Evolutionary conservation across 2,113 vertebrate species (phyloP).

Genomic region (Pan troglodytes): NHGRI_mPanTro3-v2.1_pri NC_072415.2:74398001-74398500

Average conservation of each 20-base stretch:
- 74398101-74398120: neutral
- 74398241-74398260: neutral
- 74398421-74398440: neutral
- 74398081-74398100: neutral
- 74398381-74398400: neutral
- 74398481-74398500: neutral
- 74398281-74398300: neutral
- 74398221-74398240: neutral
- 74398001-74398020: neutral
- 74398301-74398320: neutral
- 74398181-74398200: neutral
- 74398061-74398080: neutral
- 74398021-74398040: neutral
- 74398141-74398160: constrained; percentile 38
- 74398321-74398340: neutral
- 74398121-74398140: neutral
- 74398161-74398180: neutral
- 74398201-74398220: neutral
- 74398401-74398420: neutral
- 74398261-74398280: neutral
- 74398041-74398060: constrained; percentile 33
- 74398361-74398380: neutral
- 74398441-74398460: neutral
- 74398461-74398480: neutral
- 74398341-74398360: neutral